A percentile compares a stretch with the other conserved stretches of the same genome.
Conservation (phyloP, 2,113 vertebrate genomes). For the Zosterops hypoxanthus region DNA sequence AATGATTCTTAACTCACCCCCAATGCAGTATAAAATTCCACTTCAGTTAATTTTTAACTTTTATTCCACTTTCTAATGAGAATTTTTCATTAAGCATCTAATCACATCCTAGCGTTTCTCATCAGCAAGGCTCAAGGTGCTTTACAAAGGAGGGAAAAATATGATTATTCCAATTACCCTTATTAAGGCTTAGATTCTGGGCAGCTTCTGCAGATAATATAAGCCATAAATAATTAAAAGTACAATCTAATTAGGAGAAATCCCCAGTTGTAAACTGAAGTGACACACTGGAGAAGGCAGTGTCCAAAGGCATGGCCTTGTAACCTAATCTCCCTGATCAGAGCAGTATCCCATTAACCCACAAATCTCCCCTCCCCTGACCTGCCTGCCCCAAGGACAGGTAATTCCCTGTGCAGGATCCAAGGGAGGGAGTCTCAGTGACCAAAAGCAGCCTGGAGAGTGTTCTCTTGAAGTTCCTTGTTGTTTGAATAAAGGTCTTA, state of each 20-base stretch:
- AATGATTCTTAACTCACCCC: not conserved
- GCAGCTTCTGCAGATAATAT: constrained; percentile 3
- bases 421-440: not conserved
- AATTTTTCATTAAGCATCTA: not conserved
- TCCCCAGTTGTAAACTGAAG: not conserved
- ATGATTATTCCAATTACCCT: not conserved
- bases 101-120: not conserved
- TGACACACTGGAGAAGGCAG: not conserved
- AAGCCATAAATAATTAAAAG: constrained; percentile 23
- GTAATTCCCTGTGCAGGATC: not conserved
- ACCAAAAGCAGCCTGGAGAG: not conserved
- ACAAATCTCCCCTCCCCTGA: not conserved
- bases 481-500: accelerated
- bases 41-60: not conserved
- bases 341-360: not conserved
- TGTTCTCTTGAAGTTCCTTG: not conserved
- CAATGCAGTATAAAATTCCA: not conserved
- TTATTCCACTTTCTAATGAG: not conserved
- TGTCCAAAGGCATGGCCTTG: not conserved
- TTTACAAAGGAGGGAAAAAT: constrained; percentile 16
- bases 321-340: not conserved
- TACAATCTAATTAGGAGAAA: constrained; percentile 33
- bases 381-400: not conserved
- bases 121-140: constrained; percentile 15
- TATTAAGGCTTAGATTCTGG: not conserved